Evolutionary conservation across 2,113 vertebrate species (phyloP).

Genomic region (Cyanocitta stelleri): DNA sequence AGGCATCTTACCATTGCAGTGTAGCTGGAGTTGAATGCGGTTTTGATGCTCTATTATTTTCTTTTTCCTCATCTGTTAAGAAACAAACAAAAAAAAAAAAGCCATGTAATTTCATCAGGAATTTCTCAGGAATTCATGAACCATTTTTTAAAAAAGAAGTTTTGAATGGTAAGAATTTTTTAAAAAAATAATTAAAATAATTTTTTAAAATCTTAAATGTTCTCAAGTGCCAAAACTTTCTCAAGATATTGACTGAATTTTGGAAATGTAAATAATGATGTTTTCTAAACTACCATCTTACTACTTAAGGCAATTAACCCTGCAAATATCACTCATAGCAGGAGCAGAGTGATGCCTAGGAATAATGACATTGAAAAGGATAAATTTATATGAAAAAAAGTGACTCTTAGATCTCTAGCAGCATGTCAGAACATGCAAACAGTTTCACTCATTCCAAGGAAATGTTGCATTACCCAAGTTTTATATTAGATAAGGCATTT

Average conservation of each 20-base stretch:
- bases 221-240: not conserved
- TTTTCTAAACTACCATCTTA: not conserved
- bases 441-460: not conserved
- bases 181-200: not conserved
- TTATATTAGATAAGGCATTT: not conserved
- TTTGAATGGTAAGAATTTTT: not conserved
- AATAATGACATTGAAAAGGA: not conserved
- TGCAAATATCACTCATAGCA: not conserved
- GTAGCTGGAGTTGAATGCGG: slow-evolving; percentile 97
- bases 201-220: not conserved
- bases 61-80: slow-evolving; percentile 95
- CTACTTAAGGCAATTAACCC: not conserved
- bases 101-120: not conserved
- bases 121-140: not conserved
- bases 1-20: slow-evolving; percentile 88
- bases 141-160: not conserved
- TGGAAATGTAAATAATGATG: not conserved
- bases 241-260: not conserved
- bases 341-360: not conserved
- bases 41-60: slow-evolving; percentile 97
- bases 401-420: not conserved
- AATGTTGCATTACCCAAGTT: not conserved
- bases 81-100: not conserved
- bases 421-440: not conserved
- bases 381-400: not conserved